phyloP scores from a whole-genome alignment of 92 coral and sea anemone genomes.

The Muricea muricata region DNA sequence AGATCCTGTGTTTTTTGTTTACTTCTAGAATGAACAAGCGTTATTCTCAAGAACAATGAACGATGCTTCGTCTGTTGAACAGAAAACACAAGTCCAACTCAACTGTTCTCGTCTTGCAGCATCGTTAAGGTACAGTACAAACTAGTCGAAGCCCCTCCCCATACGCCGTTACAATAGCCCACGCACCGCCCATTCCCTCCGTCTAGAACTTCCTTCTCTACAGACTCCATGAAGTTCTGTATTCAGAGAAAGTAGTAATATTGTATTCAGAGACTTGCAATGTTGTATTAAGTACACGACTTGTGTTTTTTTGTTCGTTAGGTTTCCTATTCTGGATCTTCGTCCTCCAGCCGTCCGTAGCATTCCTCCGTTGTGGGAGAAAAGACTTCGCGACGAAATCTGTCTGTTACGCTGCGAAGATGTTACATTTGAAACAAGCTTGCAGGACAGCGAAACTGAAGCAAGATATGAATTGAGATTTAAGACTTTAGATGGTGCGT shows the following conservation, averaged over 20 bases:
- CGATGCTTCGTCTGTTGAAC: slow-evolving; percentile 86
- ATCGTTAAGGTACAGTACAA: slow-evolving; percentile 69
- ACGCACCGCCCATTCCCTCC: no score
- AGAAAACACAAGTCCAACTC: slow-evolving; percentile 76
- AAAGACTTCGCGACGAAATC: slow-evolving; percentile 81
- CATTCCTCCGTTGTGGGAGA: slow-evolving; percentile 85
- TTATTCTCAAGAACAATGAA: slow-evolving; percentile 93
- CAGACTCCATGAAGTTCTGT: no score
- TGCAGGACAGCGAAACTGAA: slow-evolving; percentile 70
- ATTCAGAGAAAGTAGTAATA: no score
- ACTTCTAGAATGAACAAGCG: slow-evolving; percentile 85
- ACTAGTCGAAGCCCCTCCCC: no score
- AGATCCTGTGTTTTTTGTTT: no score
- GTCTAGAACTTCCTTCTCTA: no score
- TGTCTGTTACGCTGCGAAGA: slow-evolving; percentile 77
- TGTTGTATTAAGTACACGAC: no score
- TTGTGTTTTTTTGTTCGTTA: slow-evolving; percentile 5
- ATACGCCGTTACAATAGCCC: no score
- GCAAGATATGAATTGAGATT: slow-evolving; percentile 75
- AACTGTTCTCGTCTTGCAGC: slow-evolving; percentile 80
- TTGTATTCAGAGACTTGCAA: no score
- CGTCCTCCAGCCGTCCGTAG: slow-evolving; percentile 77
- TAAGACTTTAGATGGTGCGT: slow-evolving; percentile 80
- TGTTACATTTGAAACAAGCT: slow-evolving; percentile 76
- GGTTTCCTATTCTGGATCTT: slow-evolving; percentile 96